A percentile compares a stretch with the other conserved stretches of the same genome.
phyloP scores from a whole-genome alignment of 53 echinoderm and acorn worm species.

The Antedon mediterranea region DNA sequence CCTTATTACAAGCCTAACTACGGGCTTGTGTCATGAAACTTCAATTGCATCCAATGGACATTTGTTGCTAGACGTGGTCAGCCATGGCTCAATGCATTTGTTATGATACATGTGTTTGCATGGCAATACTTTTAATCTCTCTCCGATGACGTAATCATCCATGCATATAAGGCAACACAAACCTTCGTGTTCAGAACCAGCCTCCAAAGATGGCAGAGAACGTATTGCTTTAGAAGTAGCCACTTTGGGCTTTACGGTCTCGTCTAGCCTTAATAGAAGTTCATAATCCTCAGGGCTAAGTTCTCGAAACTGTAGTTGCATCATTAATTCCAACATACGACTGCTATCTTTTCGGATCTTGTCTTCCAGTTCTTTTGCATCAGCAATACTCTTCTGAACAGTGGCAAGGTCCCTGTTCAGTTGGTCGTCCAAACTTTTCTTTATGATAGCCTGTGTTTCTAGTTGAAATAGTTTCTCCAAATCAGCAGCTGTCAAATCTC shows the following conservation, averaged over 20 bases:
- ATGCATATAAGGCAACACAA: constrained; percentile 62
- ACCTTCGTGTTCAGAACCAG: neutral
- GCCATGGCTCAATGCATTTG: constrained; percentile 74
- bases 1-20: no score
- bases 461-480: neutral
- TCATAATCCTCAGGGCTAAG: constrained; percentile 92
- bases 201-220: constrained; percentile 15
- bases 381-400: constrained; percentile 23
- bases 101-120: constrained; percentile 73
- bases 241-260: constrained; percentile 61
- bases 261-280: constrained; percentile 55
- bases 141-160: constrained; percentile 36
- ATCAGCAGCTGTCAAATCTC: neutral
- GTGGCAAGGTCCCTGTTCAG: neutral
- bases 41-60: constrained; percentile 80
- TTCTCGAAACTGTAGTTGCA: constrained; percentile 67
- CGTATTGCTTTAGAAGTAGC: constrained; percentile 15
- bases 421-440: neutral
- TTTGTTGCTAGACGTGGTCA: constrained; percentile 49
- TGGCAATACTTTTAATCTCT: constrained; percentile 49
- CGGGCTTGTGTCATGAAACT: constrained; percentile 28
- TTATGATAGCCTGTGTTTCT: neutral
- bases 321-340: constrained; percentile 29
- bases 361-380: constrained; percentile 13
- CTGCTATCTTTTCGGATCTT: constrained; percentile 20